Percentiles rank a stretch among this genome's conserved stretches.
These are phyloP conservation scores for Embiotoca jacksoni DNA, from an alignment of 2,113 vertebrate genomes.

Conservation along the genomic window DNA sequence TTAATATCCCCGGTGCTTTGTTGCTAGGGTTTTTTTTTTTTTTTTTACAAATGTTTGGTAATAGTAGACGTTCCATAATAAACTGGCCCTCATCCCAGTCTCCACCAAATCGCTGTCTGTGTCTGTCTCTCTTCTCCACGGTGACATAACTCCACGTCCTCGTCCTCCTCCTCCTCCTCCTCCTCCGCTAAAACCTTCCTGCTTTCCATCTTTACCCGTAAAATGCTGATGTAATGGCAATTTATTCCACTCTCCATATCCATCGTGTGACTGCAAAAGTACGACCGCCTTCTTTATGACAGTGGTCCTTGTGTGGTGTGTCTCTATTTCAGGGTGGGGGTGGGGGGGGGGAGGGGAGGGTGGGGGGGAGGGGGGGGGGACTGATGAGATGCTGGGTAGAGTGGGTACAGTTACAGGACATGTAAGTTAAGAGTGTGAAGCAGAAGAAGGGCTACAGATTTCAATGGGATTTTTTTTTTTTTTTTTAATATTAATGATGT, in stretches of 20 bases:
- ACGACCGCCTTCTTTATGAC: too few species aligned
- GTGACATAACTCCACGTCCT: background rate
- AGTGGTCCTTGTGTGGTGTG: background rate
- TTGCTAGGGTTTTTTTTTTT: background rate
- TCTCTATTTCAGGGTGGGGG: conserved; percentile 11
- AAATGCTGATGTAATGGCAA: background rate
- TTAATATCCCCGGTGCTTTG: background rate
- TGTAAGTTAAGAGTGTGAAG: conserved; percentile 53
- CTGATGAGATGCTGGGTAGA: conserved; percentile 49
- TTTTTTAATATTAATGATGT: conserved; percentile 30
- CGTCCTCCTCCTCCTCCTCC: background rate
- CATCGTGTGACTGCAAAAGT: too few species aligned
- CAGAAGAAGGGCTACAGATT: conserved; percentile 50
- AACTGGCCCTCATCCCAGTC: background rate
- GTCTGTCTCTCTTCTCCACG: background rate
- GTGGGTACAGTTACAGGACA: conserved; percentile 56
- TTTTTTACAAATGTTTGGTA: background rate
- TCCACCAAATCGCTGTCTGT: background rate
- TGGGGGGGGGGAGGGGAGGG: background rate
- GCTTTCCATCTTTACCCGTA: background rate
- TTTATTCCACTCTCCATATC: background rate
- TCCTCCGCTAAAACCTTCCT: background rate
- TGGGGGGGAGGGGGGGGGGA: background rate
- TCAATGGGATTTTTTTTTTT: conserved; percentile 38
- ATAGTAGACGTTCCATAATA: background rate